Evolutionary conservation across 2,797 vertebrate genomes (phyloP), one percentile per base, ranked within the genome.

Genomic region (Falco novaeseelandiae): DNA sequence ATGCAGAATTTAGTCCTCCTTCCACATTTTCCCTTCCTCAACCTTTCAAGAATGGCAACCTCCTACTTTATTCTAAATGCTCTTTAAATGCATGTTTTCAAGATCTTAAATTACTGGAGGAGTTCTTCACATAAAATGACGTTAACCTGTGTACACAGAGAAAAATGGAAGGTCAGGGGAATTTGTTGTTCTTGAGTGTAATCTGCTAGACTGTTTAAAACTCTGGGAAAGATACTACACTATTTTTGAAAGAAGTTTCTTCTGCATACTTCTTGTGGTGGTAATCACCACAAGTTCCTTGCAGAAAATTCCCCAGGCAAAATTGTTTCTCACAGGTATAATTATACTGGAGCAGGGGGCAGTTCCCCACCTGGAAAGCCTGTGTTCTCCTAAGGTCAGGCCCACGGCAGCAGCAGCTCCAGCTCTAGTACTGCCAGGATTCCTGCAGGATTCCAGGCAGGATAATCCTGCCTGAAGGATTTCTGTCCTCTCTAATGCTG

Each of bases 1-100:
- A 81, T 32, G 55, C 59, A 89, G 66, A 77, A 92, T 92, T 95
- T 90, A 73, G 90, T 79, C 66, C 78, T 29, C 23, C 13, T 72
- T 72, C 73, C 44, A n/a, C 20, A 9, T 89, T 84, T 90, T 79
- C 30, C 18, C 14, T 65, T 90, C 54, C 74, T 82, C 80, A 77
- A 0, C 42, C 32, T 90, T 44, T 79, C 83, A 81, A 85, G 55
- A 82, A 89, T 36, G 13, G 46, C 62, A 89, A 36, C 23, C 6
- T 91, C 20, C 26, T 82, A 6, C 34, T 78, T 79, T 32, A 65
- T 51, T 72, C 21, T 46, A 82, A 90, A 40, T 70, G 20, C 20
- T 70, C 87, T 90, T 90, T 72, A 84, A 90, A 51, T 15, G 46
- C 12, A 38, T 2, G 0, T 69, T 91, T 94, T 69, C n/a, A 85